These are phyloP conservation scores for Indri indri DNA, from an alignment of 2,113 vertebrate species.

Conservation along the genomic window DNA sequence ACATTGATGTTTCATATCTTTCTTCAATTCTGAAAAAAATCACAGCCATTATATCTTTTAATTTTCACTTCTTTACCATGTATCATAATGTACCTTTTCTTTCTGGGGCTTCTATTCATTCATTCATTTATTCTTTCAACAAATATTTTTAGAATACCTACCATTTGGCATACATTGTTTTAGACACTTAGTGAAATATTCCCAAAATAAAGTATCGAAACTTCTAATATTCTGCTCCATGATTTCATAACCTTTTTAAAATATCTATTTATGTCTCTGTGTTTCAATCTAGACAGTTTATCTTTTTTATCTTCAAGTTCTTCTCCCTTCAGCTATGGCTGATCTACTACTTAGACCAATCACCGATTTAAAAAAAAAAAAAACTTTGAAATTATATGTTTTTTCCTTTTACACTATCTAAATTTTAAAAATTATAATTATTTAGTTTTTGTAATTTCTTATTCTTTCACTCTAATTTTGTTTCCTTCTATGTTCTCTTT, in stretches of 20 bases:
- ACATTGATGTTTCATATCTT: not conserved
- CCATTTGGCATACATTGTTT: not conserved
- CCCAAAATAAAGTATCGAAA: not conserved
- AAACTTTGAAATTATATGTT: not conserved
- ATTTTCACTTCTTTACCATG: not conserved
- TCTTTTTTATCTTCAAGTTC: not conserved
- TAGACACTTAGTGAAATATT: not conserved
- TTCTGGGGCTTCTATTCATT: not conserved
- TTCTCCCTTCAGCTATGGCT: conserved; percentile 15
- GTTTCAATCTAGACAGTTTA: not conserved
- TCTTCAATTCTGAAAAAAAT: not conserved
- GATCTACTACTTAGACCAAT: not conserved
- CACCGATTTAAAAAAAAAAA: not conserved
- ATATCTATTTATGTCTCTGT: not conserved
- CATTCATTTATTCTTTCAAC: not conserved
- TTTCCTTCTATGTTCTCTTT: conserved; percentile 49
- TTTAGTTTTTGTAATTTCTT: conserved; percentile 27
- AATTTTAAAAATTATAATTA: conserved; percentile 33
- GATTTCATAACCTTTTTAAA: not conserved
- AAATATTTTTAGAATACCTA: not conserved
- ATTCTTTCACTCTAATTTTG: conserved; percentile 37
- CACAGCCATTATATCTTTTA: not conserved
- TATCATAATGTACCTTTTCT: not conserved
- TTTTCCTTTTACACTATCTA: not conserved
- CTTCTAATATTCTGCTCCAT: not conserved